A percentile compares a stretch with the other conserved stretches of the same genome.
Evolutionary conservation across 2,113 vertebrate genomes (phyloP).

Genomic region (Mixornis gularis): DNA sequence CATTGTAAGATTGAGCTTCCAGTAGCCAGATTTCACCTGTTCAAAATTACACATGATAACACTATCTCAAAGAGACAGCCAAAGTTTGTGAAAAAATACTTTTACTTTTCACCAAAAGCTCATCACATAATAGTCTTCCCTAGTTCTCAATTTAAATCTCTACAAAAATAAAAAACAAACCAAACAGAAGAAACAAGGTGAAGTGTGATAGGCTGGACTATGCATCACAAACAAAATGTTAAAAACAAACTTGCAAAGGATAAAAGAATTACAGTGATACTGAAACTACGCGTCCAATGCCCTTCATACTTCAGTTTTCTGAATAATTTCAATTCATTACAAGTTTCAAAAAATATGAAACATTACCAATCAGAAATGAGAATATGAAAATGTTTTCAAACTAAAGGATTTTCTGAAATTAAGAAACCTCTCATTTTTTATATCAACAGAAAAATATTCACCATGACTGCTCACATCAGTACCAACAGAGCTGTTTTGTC

Average conservation of each 20-base stretch:
- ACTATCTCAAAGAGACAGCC: neutral
- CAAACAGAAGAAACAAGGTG: neutral
- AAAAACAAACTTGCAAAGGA: neutral
- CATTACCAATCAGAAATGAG: neutral
- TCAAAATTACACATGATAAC: neutral
- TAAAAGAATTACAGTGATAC: neutral
- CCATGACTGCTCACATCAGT: neutral
- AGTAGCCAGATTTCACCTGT: neutral
- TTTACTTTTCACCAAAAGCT: neutral
- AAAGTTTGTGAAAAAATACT: neutral
- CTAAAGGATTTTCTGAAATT: neutral
- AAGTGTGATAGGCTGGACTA: neutral
- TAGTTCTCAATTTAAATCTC: neutral
- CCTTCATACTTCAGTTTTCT: neutral
- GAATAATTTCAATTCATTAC: neutral
- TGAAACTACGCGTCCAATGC: neutral
- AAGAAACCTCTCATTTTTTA: neutral
- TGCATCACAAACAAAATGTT: neutral
- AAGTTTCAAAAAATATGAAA: neutral
- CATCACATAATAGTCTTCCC: neutral
- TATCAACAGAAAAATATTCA: neutral
- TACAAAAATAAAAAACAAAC: neutral
- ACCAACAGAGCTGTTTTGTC: neutral
- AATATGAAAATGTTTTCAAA: neutral
- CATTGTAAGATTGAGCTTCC: rapidly evolving